phyloP scores from a whole-genome alignment of 2,113 vertebrate genomes.

The Macrotis lagotis region DNA sequence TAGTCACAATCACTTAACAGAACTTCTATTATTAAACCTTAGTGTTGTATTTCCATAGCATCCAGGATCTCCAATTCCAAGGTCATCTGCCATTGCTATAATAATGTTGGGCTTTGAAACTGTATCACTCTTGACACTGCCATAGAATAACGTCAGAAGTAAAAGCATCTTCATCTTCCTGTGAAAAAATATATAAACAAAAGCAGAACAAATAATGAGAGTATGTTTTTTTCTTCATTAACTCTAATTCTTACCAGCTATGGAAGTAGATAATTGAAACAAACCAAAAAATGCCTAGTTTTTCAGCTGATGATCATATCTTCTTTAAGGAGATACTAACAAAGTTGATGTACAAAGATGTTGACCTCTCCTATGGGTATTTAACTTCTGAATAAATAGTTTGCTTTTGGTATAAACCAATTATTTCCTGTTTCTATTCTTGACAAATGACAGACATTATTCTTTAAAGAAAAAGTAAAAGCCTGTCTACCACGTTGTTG shows the following conservation, averaged over 20 bases:
- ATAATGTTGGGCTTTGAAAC: constrained; percentile 85
- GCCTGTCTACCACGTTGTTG: neutral
- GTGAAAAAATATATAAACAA: constrained; percentile 22
- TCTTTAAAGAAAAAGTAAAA: neutral
- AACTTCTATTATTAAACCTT: constrained; percentile 81
- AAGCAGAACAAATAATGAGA: neutral
- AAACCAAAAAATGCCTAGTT: neutral
- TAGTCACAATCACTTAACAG: neutral
- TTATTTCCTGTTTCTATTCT: neutral
- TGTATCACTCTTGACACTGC: neutral
- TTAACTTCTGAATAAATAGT: neutral
- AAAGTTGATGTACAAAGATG: fast-evolving
- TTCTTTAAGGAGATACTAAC: neutral
- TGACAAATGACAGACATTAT: fast-evolving
- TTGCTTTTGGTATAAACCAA: too few species aligned
- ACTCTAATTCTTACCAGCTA: neutral
- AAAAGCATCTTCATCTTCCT: constrained; percentile 81
- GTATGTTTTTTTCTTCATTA: fast-evolving
- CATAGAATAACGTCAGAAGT: constrained; percentile 66
- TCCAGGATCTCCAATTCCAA: constrained; percentile 93
- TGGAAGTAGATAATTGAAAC: neutral
- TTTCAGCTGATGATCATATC: fast-evolving
- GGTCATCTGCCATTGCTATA: constrained; percentile 92
- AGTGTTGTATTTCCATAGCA: constrained; percentile 93
- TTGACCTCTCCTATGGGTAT: fast-evolving